These are phyloP conservation scores for Phylloscopus whistleri DNA, from an alignment of 2,113 vertebrate species.

Conservation along the genomic window DNA sequence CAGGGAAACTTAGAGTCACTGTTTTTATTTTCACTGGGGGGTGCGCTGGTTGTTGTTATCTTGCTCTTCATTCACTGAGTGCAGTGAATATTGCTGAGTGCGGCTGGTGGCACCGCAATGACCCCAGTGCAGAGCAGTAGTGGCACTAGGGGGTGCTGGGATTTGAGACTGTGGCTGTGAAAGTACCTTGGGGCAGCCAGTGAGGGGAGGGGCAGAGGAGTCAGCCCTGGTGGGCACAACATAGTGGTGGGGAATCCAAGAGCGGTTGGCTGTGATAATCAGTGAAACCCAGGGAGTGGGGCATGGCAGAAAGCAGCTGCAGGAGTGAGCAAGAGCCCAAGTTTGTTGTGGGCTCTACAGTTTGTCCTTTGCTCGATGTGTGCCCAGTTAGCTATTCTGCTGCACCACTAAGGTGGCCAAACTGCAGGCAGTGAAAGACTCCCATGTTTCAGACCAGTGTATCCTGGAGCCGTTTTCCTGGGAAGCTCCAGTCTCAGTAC, in stretches of 20 bases:
- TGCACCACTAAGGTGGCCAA: neutral
- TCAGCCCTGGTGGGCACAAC: neutral
- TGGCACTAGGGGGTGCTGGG: neutral
- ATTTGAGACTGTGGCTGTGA: rapidly evolving
- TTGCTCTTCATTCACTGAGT: neutral
- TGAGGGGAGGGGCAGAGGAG: rapidly evolving
- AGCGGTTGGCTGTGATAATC: neutral
- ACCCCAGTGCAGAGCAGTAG: rapidly evolving
- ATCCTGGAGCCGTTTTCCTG: neutral
- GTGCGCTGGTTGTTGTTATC: neutral
- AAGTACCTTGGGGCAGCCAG: neutral
- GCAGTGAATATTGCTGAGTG: neutral
- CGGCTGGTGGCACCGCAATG: neutral
- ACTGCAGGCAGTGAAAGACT: neutral
- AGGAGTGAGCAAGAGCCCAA: neutral
- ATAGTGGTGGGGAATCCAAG: neutral
- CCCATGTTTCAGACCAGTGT: neutral
- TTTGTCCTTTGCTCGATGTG: neutral
- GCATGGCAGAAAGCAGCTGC: neutral
- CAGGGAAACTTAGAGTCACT: neutral
- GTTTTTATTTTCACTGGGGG: neutral
- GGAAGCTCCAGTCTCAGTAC: neutral
- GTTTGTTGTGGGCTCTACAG: neutral
- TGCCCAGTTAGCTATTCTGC: neutral
- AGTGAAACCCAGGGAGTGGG: neutral